These are phyloP conservation scores for Macaria notata DNA, from an alignment of 2,888 invertebrate genomes.

Conservation along the genomic window DNA sequence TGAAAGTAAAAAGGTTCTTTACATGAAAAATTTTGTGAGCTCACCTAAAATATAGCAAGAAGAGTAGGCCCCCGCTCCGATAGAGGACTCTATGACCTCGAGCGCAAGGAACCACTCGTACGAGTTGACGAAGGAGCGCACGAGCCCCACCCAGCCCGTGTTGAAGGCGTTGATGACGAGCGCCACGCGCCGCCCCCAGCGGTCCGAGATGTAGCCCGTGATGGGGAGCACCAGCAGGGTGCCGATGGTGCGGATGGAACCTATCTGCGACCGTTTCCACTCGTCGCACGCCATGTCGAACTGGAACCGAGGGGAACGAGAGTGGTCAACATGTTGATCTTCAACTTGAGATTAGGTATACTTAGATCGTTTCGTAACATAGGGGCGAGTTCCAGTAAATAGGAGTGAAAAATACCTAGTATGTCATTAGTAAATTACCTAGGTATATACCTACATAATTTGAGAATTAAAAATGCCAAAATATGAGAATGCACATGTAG, in stretches of 20 bases:
- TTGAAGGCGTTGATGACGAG: conserved; percentile 83
- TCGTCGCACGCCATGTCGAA: conserved; percentile 84
- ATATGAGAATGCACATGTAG: too few relatives aligned
- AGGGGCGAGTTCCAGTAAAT: too few relatives aligned
- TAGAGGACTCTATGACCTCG: conserved; percentile 87
- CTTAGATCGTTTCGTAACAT: too few relatives aligned
- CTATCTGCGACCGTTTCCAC: conserved; percentile 89
- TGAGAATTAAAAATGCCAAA: too few relatives aligned
- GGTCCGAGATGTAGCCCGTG: conserved; percentile 88
- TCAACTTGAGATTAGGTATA: too few relatives aligned
- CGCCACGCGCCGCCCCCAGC: conserved; percentile 85
- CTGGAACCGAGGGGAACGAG: conserved; percentile 51
- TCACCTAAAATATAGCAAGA: conserved; percentile 88
- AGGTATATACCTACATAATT: too few relatives aligned
- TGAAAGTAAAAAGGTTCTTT: too few relatives aligned
- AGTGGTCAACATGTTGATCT: too few relatives aligned
- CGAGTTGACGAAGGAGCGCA: conserved; percentile 85
- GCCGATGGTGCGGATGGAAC: conserved; percentile 88
- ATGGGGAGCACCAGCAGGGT: conserved; percentile 87
- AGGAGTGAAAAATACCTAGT: too few relatives aligned
- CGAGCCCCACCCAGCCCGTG: conserved; percentile 85
- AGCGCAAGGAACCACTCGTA: conserved; percentile 87
- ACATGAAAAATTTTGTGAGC: not conserved
- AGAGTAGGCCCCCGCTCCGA: conserved; percentile 87
- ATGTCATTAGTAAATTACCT: too few relatives aligned